These are phyloP conservation scores for Caligus rogercresseyi DNA, from an alignment of 1,140 invertebrate genomes.

Conservation along the genomic window DNA sequence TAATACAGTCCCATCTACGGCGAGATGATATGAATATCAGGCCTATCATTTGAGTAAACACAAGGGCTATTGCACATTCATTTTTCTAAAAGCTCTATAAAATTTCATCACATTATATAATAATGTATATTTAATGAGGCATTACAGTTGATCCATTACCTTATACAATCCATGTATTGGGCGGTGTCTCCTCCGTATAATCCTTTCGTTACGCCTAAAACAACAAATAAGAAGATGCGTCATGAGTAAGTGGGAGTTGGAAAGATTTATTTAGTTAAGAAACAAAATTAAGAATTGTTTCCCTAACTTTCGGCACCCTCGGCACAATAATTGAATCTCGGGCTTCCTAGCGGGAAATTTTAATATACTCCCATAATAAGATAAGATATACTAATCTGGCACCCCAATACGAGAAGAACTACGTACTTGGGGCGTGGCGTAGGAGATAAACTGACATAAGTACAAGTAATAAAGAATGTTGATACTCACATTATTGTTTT, in stretches of 20 bases:
- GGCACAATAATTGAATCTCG: neutral
- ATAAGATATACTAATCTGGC: neutral
- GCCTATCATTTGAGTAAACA: neutral
- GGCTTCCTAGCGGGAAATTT: neutral
- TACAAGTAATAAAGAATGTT: neutral
- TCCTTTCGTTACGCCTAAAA: neutral
- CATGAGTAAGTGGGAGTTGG: neutral
- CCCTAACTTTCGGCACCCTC: neutral
- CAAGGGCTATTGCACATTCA: neutral
- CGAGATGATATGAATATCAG: too few species aligned
- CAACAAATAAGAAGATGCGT: neutral
- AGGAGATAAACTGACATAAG: neutral
- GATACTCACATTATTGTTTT: neutral
- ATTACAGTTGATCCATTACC: neutral
- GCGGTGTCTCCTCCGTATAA: neutral
- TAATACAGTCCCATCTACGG: too few species aligned
- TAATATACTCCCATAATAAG: neutral
- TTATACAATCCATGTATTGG: neutral
- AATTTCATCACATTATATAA: neutral
- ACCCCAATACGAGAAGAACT: neutral
- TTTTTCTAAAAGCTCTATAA: neutral
- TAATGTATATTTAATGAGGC: neutral
- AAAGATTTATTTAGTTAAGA: neutral
- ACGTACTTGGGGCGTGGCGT: neutral
- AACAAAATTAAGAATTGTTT: neutral